Conservation (phyloP, 2,888 invertebrate genomes). For the Polydrusus tereticollis region DNA sequence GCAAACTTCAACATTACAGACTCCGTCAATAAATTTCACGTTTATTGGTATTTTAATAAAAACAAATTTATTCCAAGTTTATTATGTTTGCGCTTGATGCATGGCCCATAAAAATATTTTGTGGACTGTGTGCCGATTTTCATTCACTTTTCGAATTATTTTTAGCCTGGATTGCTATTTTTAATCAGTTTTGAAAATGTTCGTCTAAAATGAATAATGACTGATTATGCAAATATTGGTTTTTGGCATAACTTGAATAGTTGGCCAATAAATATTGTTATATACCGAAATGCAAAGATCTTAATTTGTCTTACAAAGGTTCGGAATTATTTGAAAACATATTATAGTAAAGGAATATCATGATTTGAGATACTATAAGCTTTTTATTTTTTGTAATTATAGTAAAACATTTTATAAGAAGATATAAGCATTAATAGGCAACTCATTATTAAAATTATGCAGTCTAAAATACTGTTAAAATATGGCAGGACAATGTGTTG, state of each 20-base stretch:
- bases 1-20: too few relatives aligned
- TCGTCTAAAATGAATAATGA: not conserved
- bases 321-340: not conserved
- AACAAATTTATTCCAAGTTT: not conserved
- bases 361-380: too few relatives aligned
- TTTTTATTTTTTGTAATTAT: too few relatives aligned
- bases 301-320: not conserved
- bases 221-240: slow-evolving; percentile 17
- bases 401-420: too few relatives aligned
- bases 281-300: not conserved
- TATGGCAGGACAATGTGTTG: too few relatives aligned
- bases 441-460: too few relatives aligned
- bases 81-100: not conserved
- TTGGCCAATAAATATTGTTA: slow-evolving; percentile 9
- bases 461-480: too few relatives aligned
- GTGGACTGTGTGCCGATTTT: not conserved
- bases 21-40: too few relatives aligned
- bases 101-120: not conserved
- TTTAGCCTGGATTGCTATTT: not conserved
- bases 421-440: too few relatives aligned
- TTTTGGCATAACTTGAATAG: slow-evolving; percentile 15
- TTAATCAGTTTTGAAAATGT: not conserved
- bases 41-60: not conserved
- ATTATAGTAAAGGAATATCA: too few relatives aligned
- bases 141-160: slow-evolving; percentile 1